phyloP scores from a whole-genome alignment of 2,888 invertebrate species.

The Lasioglossum leucozonium region DNA sequence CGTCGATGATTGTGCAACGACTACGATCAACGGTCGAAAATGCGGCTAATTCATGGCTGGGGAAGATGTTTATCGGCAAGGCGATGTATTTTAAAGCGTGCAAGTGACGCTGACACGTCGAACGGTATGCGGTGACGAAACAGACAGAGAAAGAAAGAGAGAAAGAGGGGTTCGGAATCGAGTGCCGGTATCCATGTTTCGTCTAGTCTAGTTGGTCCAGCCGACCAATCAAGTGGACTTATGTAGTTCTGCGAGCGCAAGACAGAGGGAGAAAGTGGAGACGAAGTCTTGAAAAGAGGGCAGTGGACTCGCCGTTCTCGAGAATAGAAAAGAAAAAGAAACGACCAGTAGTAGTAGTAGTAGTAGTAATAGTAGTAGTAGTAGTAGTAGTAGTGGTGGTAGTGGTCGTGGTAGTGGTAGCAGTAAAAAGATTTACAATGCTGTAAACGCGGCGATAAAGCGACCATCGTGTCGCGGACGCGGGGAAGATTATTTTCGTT shows the following conservation, averaged over 20 bases:
- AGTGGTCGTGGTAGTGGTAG: conserved; percentile 2
- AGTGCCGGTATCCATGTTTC: conserved; percentile 39
- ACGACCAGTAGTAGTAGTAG: conserved; percentile 29
- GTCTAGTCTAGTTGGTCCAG: conserved; percentile 34
- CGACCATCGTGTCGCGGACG: conserved; percentile 15
- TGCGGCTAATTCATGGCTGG: conserved; percentile 21
- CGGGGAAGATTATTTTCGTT: conserved; percentile 41
- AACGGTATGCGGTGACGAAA: conserved; percentile 29
- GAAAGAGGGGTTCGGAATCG: neutral
- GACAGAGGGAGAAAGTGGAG: conserved; percentile 22
- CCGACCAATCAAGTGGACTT: conserved; percentile 27
- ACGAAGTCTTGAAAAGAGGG: conserved; percentile 9
- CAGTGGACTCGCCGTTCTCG: conserved; percentile 14
- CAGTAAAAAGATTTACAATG: conserved; percentile 68
- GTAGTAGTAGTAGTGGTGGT: neutral
- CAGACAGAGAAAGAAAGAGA: neutral
- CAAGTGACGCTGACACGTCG: conserved; percentile 9
- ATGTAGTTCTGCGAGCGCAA: conserved; percentile 33
- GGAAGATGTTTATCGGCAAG: conserved; percentile 20
- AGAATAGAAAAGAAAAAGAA: conserved; percentile 27
- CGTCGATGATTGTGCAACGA: neutral
- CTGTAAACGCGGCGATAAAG: conserved; percentile 67
- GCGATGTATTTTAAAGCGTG: conserved; percentile 33
- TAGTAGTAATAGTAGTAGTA: conserved; percentile 11
- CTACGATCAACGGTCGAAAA: conserved; percentile 10